phyloP scores from a whole-genome alignment of 2,113 vertebrate genomes.

The Psilopsiagon aymara region DNA sequence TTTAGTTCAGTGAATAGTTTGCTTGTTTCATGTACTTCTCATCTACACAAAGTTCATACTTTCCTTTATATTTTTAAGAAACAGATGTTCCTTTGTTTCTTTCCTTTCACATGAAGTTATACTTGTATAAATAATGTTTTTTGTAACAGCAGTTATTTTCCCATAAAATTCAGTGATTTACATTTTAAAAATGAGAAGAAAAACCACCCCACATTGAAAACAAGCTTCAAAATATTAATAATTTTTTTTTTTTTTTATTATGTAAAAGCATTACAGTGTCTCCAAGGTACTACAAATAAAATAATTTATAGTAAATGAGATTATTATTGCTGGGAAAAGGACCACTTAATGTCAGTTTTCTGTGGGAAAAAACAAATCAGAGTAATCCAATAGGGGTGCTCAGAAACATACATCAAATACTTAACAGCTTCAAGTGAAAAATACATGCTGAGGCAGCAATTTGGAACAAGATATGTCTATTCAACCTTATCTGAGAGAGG shows the following conservation, averaged over 20 bases:
- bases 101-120: not conserved
- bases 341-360: constrained; percentile 71
- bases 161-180: constrained; percentile 3
- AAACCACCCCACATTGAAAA: not conserved
- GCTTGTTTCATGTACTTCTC: not conserved
- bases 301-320: constrained; percentile 78
- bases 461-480: not conserved
- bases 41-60: not conserved
- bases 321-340: constrained; percentile 79
- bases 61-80: not conserved
- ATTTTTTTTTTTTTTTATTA: constrained; percentile 64
- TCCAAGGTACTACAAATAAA: constrained; percentile 73
- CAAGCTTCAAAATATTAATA: constrained; percentile 62
- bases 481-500: not conserved
- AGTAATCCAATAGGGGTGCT: constrained; percentile 19
- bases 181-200: constrained; percentile 56
- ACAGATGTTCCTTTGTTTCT: not conserved
- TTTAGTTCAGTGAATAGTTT: not conserved
- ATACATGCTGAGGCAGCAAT: constrained; percentile 28
- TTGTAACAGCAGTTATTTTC: constrained; percentile 46
- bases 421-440: constrained; percentile 64
- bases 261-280: constrained; percentile 74
- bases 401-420: constrained; percentile 32
- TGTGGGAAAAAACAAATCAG: constrained; percentile 59
- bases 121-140: not conserved